phyloP scores from a whole-genome alignment of 2,797 vertebrate genomes.

The Alectoris magna region DNA sequence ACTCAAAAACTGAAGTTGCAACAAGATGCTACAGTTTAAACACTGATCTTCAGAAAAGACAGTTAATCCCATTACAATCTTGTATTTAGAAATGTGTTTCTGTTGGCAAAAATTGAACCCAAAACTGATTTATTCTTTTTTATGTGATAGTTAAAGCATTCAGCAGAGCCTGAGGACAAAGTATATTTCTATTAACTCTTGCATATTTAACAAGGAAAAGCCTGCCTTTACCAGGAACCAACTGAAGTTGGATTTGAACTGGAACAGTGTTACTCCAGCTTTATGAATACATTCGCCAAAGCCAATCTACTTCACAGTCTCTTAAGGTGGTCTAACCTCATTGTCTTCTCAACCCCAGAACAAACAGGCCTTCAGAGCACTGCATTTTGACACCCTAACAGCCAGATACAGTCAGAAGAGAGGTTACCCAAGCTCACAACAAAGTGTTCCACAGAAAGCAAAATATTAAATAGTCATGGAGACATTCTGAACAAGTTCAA shows the following conservation, averaged over 20 bases:
- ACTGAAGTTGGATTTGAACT: not conserved
- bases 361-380: not conserved
- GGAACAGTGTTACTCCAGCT: not conserved
- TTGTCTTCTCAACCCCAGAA: not conserved
- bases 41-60: not conserved
- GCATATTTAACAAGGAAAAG: conserved; percentile 6
- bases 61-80: not conserved
- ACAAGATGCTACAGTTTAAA: not conserved
- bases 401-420: not conserved
- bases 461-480: not conserved
- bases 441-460: not conserved
- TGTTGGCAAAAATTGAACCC: not conserved
- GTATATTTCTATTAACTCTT: not conserved
- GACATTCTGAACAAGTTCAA: not conserved
- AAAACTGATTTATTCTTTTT: not conserved
- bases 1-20: not conserved
- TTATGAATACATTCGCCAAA: conserved; percentile 4
- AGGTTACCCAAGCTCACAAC: not conserved
- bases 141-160: not conserved
- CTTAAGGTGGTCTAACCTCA: not conserved
- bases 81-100: not conserved
- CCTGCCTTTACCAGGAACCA: not conserved
- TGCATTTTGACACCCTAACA: not conserved
- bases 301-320: not conserved
- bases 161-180: not conserved